Percentiles rank a stretch among this genome's conserved stretches.
Evolutionary conservation across 2,113 vertebrate species (phyloP).

Genomic region (Sturnus vulgaris): DNA sequence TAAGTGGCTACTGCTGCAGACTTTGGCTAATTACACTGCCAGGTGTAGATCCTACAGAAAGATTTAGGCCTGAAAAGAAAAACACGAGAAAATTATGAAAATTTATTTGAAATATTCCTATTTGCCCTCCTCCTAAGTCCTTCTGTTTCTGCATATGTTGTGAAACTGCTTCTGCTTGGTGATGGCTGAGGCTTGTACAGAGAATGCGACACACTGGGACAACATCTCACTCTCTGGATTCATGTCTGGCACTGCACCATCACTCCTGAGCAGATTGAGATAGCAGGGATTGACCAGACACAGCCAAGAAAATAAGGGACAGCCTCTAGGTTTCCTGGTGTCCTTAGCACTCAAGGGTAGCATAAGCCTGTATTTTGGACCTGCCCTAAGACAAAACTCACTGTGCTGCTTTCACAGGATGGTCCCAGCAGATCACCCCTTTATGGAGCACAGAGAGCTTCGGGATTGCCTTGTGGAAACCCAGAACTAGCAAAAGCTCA

Average conservation of each 20-base stretch:
- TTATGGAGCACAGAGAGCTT: background rate
- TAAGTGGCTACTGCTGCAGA: conserved; percentile 7
- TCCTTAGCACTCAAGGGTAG: fast-evolving
- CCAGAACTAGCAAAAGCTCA: background rate
- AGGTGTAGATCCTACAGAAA: background rate
- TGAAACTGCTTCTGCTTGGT: background rate
- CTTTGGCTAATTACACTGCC: background rate
- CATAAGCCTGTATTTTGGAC: background rate
- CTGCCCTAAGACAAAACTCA: background rate
- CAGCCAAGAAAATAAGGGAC: background rate
- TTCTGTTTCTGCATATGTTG: background rate
- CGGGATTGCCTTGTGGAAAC: background rate
- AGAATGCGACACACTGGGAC: background rate
- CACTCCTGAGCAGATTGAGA: background rate
- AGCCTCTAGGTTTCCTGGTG: background rate
- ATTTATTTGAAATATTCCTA: background rate
- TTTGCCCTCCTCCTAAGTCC: background rate
- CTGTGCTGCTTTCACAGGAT: fast-evolving
- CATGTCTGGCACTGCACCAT: background rate
- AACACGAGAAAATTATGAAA: background rate
- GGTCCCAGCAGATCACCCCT: background rate
- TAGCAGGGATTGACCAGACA: background rate
- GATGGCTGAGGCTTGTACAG: background rate
- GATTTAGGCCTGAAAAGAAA: background rate
- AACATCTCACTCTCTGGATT: background rate